Evolutionary conservation across 1,140 invertebrate species (phyloP), one percentile per base, ranked within the genome.

Genomic region (Drosophila baimaii): DNA sequence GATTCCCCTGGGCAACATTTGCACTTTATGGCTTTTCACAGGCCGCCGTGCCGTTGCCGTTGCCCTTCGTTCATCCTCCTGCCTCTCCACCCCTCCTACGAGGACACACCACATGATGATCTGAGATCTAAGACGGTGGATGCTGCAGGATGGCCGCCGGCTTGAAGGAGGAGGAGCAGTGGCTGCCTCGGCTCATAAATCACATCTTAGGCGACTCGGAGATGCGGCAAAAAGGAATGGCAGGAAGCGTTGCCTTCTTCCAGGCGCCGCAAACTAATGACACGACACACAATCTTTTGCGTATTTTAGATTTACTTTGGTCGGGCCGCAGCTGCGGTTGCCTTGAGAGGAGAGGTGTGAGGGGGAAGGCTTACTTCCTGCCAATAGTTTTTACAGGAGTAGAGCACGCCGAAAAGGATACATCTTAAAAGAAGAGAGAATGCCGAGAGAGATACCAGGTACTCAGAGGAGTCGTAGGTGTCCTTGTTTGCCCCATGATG

Each of bases 1-100:
- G 81, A 84, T 84, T 88, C 83, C 83, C 83, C 63, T 76, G 83
- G 74, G 83, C 77, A 75, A 77, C 82, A 88, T 88, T 88, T 88
- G 79, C 79, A 86, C 76, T 88, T 88, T 88, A 88, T 88, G 76
- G 82, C 79, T 79, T 81, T 81, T 77, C 73, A 81, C 78, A 81
- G 79, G 73, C 78, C 69, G 70, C 57, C 70, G 25, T 37, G 33
- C 19, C 65, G 21, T 5, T 2, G n/a, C 56, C 8, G 8, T 6
- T 44, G 17, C 61, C 49, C 59, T 51, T 29, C 25, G 25, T 9
- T 5, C 15, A 2, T 25, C 15, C 25, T 19, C 29, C 21, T 47
- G n/a, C 43, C 29, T 27, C 19, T 4, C 43, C 17, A n/a, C 2
- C 17, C 25, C 25, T 46, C 43, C 31, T 12, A 13, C 27, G 43